Evolutionary conservation across 1,140 invertebrate species (phyloP).

Genomic region (Anthonomus grandis): DNA sequence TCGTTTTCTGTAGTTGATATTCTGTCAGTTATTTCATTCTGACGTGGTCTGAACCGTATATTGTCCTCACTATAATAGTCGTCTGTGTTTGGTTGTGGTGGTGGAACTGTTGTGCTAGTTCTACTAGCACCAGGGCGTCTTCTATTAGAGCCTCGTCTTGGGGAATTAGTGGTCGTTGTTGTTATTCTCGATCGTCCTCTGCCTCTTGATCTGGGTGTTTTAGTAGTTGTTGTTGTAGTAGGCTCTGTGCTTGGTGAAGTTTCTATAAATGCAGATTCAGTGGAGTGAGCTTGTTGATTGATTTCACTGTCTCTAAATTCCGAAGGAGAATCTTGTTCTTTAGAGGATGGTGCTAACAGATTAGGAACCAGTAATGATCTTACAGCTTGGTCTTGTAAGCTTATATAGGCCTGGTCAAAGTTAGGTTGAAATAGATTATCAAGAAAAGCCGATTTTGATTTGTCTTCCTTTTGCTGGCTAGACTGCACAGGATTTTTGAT

Average conservation of each 20-base stretch:
- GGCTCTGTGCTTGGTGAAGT: slow-evolving; percentile 43
- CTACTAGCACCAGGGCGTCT: slow-evolving; percentile 31
- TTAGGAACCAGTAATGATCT: slow-evolving; percentile 39
- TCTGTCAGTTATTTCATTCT: slow-evolving; percentile 22
- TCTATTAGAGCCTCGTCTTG: slow-evolving; percentile 25
- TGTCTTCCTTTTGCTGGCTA: background rate
- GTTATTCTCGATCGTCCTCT: slow-evolving; percentile 34
- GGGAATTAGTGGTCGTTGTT: slow-evolving; percentile 21
- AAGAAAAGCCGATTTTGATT: background rate
- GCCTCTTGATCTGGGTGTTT: slow-evolving; percentile 32
- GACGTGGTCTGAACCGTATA: slow-evolving; percentile 34
- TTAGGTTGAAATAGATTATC: slow-evolving; percentile 16
- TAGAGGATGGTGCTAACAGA: slow-evolving; percentile 30
- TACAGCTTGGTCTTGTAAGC: slow-evolving; percentile 53
- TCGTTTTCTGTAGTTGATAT: slow-evolving; percentile 28
- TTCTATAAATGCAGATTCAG: slow-evolving; percentile 14
- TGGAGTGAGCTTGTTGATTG: no score
- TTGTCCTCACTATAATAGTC: no score
- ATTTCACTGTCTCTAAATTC: no score
- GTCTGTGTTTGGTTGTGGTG: no score
- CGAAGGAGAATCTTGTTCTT: background rate
- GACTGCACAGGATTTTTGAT: no score
- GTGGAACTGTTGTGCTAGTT: no score
- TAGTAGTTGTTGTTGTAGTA: slow-evolving; percentile 48
- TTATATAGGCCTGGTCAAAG: slow-evolving; percentile 33